Percentiles rank a stretch among this genome's conserved stretches.
Conservation (phyloP, 2,797 vertebrate species). For the Euphonia xanthogaster region DNA sequence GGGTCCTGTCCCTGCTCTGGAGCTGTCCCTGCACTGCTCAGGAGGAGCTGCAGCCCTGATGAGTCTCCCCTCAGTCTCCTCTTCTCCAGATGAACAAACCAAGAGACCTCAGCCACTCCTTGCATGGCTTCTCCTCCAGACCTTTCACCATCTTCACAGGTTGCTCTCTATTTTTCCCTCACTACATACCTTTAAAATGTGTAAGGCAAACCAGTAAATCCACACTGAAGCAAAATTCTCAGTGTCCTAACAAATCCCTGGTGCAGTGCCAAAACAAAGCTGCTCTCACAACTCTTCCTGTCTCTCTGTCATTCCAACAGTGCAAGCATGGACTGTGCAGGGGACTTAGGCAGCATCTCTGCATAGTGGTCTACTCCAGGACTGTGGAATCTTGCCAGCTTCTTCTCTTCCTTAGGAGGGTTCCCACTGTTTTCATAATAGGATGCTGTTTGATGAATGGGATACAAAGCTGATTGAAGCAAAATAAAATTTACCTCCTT, state of each 20-base stretch:
- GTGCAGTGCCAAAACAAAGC: not conserved
- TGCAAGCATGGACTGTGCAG: too few species aligned
- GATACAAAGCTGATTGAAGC: not conserved
- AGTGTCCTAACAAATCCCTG: not conserved
- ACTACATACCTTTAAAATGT: not conserved
- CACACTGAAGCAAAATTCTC: not conserved
- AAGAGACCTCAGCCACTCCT: not conserved
- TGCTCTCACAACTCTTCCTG: not conserved
- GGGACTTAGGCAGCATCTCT: not conserved
- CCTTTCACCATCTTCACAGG: not conserved
- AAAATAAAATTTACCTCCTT: not conserved
- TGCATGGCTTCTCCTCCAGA: not conserved
- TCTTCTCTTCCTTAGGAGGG: not conserved
- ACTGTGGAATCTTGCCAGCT: not conserved
- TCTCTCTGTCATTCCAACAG: not conserved
- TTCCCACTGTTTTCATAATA: not conserved
- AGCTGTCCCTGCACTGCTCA: fast-evolving
- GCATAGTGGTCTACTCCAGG: not conserved
- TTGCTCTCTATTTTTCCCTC: not conserved
- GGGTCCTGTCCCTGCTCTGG: not conserved
- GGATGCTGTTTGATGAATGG: not conserved
- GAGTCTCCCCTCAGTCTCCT: not conserved
- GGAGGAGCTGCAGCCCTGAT: not conserved
- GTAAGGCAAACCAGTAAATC: not conserved
- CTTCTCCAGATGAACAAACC: not conserved